A percentile compares a stretch with the other conserved stretches of the same genome.
Conservation (phyloP, 2,888 invertebrate species). For the Trilocha varians region DNA sequence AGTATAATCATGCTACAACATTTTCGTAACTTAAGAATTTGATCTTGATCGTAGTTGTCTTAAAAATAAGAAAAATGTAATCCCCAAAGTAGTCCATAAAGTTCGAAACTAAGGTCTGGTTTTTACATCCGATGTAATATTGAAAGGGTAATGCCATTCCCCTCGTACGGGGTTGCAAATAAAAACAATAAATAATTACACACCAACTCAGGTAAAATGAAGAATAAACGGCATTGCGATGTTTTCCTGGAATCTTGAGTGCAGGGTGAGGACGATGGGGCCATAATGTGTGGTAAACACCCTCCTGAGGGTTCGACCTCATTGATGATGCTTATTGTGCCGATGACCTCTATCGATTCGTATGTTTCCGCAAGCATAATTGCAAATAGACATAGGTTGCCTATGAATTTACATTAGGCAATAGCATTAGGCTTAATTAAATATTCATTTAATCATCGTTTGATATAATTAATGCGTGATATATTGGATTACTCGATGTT, state of each 20-base stretch:
- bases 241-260: constrained; percentile 54
- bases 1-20: too few species aligned
- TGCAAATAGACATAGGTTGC: constrained; percentile 34
- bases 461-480: too few species aligned
- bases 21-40: too few species aligned
- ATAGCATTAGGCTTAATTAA: too few species aligned
- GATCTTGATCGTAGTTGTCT: too few species aligned
- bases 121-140: too few species aligned
- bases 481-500: too few species aligned
- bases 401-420: background rate
- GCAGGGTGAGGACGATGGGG: constrained; percentile 44
- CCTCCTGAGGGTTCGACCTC: constrained; percentile 60
- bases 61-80: too few species aligned
- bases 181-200: constrained; percentile 21
- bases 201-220: constrained; percentile 39
- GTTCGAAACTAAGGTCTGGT: too few species aligned
- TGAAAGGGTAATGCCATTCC: too few species aligned
- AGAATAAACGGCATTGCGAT: constrained; percentile 43
- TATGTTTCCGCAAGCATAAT: constrained; percentile 58
- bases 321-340: constrained; percentile 61
- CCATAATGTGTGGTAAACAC: constrained; percentile 54
- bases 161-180: constrained; percentile 5
- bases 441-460: too few species aligned
- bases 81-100: too few species aligned
- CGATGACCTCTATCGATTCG: constrained; percentile 70